Conservation (phyloP, 2,113 vertebrate genomes). For the Mesoclemmys tuberculata region DNA sequence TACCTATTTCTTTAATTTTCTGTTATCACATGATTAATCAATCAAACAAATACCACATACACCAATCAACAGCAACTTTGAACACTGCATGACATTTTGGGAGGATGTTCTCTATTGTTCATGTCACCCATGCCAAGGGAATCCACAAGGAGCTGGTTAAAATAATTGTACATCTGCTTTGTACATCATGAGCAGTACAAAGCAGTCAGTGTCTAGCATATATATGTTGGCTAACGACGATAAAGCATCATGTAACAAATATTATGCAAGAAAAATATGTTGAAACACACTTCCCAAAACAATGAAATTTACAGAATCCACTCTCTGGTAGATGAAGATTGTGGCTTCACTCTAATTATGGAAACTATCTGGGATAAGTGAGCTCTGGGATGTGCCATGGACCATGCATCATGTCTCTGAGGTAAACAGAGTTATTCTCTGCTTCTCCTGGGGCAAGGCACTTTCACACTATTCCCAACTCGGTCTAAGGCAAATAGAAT, state of each 20-base stretch:
- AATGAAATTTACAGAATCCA: too few relatives aligned
- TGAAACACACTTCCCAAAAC: neutral
- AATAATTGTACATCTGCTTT: neutral
- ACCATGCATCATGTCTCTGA: too few relatives aligned
- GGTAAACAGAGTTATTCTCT: too few relatives aligned
- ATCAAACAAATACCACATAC: too few relatives aligned
- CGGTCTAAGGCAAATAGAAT: too few relatives aligned
- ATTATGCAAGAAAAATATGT: neutral
- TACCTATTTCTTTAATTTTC: neutral
- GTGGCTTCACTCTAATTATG: too few relatives aligned
- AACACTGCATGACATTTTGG: neutral
- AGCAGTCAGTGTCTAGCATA: neutral
- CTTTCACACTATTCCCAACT: too few relatives aligned
- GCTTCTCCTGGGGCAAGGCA: too few relatives aligned
- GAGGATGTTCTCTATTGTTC: neutral
- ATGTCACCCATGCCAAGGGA: neutral
- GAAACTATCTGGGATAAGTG: too few relatives aligned
- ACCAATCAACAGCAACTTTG: neutral
- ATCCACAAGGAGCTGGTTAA: neutral
- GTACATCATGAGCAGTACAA: neutral
- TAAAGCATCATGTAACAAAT: neutral
- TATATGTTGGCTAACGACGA: neutral
- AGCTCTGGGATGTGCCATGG: too few relatives aligned
- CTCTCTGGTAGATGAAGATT: too few relatives aligned
- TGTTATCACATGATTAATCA: neutral